Conservation (phyloP, 1,140 invertebrate species). For the Lepeophtheirus salmonis region DNA sequence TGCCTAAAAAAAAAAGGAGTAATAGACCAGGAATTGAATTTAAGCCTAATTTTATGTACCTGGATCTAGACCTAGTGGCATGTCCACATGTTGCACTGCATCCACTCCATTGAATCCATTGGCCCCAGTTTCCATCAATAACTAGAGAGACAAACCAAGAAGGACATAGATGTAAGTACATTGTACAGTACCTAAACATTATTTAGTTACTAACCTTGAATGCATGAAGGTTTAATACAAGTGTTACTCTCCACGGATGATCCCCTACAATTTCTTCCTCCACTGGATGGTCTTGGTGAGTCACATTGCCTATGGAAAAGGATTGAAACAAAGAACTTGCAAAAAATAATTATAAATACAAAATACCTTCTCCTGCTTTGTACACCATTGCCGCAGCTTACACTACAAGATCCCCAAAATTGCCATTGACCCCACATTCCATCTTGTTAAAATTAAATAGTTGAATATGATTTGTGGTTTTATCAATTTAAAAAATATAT, state of each 20-base stretch:
- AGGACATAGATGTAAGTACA: too few species aligned
- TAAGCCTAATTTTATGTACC: too few species aligned
- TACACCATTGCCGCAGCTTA: background rate
- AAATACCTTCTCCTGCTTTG: background rate
- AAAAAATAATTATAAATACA: too few species aligned
- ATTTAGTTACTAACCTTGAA: background rate
- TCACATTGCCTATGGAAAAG: background rate
- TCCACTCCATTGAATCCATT: constrained; percentile 29
- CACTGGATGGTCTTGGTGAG: background rate
- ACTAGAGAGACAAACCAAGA: background rate
- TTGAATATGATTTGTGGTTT: background rate
- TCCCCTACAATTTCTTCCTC: background rate
- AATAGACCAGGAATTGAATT: too few species aligned
- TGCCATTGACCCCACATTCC: background rate
- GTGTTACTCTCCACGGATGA: too few species aligned
- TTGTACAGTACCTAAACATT: background rate
- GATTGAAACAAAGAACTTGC: background rate
- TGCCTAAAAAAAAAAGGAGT: too few species aligned
- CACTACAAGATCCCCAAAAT: background rate
- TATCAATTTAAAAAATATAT: background rate
- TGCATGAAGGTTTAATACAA: background rate
- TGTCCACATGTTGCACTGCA: constrained; percentile 38
- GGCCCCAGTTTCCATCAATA: constrained; percentile 30
- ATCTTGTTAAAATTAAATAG: background rate
- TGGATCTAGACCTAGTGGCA: constrained; percentile 33